Evolutionary conservation across 2,888 invertebrate genomes (phyloP).

Genomic region (Lycia hirtaria): DNA sequence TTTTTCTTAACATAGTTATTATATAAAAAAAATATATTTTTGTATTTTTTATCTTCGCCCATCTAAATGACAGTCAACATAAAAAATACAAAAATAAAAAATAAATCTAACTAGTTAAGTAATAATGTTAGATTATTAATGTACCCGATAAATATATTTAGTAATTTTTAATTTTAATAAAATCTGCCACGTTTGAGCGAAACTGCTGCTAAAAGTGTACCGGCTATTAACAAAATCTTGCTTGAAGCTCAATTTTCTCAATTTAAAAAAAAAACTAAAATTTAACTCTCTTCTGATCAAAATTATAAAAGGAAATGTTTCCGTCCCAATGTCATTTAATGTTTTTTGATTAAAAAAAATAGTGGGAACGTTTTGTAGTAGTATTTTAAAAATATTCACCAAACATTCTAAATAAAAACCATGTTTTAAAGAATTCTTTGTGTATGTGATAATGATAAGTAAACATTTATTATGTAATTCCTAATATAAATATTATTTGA

Average conservation of each 20-base stretch:
- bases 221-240: no score
- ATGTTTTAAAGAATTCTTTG: constrained; percentile 54
- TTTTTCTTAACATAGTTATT: no score
- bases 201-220: no score
- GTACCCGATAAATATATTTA: no score
- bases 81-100: no score
- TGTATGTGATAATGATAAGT: constrained; percentile 43
- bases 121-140: no score
- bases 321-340: constrained; percentile 83
- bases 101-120: no score
- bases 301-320: constrained; percentile 71
- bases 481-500: constrained; percentile 32
- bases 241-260: constrained; percentile 39
- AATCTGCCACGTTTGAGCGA: no score
- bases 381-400: constrained; percentile 54
- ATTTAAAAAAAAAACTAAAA: constrained; percentile 20
- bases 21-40: no score
- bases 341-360: constrained; percentile 62
- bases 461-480: constrained; percentile 43
- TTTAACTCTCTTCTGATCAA: constrained; percentile 27
- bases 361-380: constrained; percentile 46
- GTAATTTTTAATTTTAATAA: no score
- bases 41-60: no score
- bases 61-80: no score
- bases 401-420: constrained; percentile 41